Evolutionary conservation across 2,888 invertebrate species (phyloP).

Genomic region (Nysson spinosus): DNA sequence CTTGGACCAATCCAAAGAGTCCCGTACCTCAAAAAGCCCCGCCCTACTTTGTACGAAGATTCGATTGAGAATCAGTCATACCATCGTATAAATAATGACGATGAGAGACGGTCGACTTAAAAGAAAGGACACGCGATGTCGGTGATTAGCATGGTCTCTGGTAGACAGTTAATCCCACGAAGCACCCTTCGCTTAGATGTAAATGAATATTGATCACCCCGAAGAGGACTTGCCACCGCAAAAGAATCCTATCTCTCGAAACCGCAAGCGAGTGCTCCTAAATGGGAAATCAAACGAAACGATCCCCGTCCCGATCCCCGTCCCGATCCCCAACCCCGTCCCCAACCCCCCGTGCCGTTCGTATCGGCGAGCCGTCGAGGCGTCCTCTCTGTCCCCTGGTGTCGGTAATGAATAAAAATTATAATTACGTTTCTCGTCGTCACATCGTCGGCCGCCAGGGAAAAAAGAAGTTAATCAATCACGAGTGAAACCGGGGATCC

Average conservation of each 20-base stretch:
- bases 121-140: slow-evolving; percentile 45
- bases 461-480: slow-evolving; percentile 77
- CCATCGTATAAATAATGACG: too few species aligned
- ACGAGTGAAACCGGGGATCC: slow-evolving; percentile 61
- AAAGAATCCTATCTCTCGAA: slow-evolving; percentile 76
- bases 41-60: too few species aligned
- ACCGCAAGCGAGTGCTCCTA: slow-evolving; percentile 74
- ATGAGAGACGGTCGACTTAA: neutral
- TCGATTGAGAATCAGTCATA: too few species aligned
- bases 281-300: slow-evolving; percentile 72
- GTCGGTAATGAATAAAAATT: slow-evolving; percentile 77
- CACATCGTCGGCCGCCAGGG: slow-evolving; percentile 53
- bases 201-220: slow-evolving; percentile 75
- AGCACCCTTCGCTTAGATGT: slow-evolving; percentile 62
- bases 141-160: slow-evolving; percentile 51
- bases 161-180: slow-evolving; percentile 61
- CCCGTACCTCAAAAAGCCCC: too few species aligned
- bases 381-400: slow-evolving; percentile 38
- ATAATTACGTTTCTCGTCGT: slow-evolving; percentile 76
- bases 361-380: slow-evolving; percentile 1
- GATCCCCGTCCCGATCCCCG: slow-evolving; percentile 41
- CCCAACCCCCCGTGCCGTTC: too few species aligned
- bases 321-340: too few species aligned
- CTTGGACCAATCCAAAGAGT: too few species aligned
- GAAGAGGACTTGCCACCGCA: slow-evolving; percentile 23